These are phyloP conservation scores for Drosophila meridionalis DNA, from an alignment of 2,888 invertebrate genomes.

Conservation along the genomic window DNA sequence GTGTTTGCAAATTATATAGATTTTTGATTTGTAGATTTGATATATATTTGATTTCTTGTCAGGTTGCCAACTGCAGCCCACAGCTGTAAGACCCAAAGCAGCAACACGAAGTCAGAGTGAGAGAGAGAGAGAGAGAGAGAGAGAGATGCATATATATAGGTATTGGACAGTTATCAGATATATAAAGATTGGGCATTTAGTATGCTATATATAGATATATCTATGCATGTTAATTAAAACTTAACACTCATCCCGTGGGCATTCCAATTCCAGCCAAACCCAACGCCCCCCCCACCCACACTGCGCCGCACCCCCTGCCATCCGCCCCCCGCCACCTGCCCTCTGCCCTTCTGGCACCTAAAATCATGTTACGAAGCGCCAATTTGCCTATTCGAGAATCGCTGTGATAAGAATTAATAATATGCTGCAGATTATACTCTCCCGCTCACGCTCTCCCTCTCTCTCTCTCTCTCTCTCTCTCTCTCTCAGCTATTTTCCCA, in stretches of 20 bases:
- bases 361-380: conserved; percentile 35
- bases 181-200: not conserved
- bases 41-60: conserved; percentile 6
- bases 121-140: not conserved
- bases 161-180: not conserved
- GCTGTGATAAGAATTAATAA: conserved; percentile 62
- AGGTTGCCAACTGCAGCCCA: conserved; percentile 24
- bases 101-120: not conserved
- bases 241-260: conserved; percentile 55
- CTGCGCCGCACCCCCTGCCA: not conserved
- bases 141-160: not conserved
- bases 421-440: conserved; percentile 47
- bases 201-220: conserved; percentile 12
- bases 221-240: conserved; percentile 58
- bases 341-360: not conserved
- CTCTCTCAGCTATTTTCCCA: not conserved
- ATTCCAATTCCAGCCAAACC: conserved; percentile 1
- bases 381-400: conserved; percentile 50
- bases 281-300: not conserved
- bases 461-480: conserved; percentile 3
- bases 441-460: conserved; percentile 8
- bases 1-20: not conserved
- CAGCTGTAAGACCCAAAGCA: conserved; percentile 4
- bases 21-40: not conserved
- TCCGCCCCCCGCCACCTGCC: not conserved